Base-by-base conservation (phyloP, 2,888 invertebrate species). In the Heliconius cydno region DNA sequence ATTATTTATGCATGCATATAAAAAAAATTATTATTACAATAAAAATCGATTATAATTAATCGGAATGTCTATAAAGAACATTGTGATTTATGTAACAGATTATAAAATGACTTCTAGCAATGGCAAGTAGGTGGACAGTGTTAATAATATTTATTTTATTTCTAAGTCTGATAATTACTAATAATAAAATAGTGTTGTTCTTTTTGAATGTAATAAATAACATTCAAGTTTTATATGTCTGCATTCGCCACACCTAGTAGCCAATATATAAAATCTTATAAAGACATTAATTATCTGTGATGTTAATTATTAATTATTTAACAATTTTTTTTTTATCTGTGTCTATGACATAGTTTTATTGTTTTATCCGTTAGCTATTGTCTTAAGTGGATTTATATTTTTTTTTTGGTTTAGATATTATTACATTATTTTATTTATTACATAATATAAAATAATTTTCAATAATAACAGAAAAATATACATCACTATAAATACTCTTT, bases 21-120 rank as follows among this genome's bases (percentile, higher is more conserved):
- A 34, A 6, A 86, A 87, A 6, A 86, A 87, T 86, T 4, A 38
- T 87, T 89, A 12, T 25, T 0, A 65, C 28, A 65, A 41, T 15
- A n/a, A n/a, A 15, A 70, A 25, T 60, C 60, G 60, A 60, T 70
- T 7, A 70, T 41, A 70, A 41, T 41, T 12, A 70, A 70, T 41
- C 13, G n/a, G 12, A 12, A 12, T 60, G n/a, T n/a, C n/a, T n/a
- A 70, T 34, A 66, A 0, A 25, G 38, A 70, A 70, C 6, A 25
- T 28, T 25, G 25, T 65, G 63, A 65, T 25, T 65, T 28, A 65
- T 65, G 28, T 25, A 28, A 25, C 15, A 25, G 63, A n/a, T 65
- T 65, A 65, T 65, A 65, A 25, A 25, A 41, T 25, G 13, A 41
- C 13, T 70, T 70, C 38, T 38, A 68, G 38, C 68, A 67, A 22